These are phyloP conservation scores for Oceanodroma tethys DNA, from an alignment of 2,113 vertebrate species.

Conservation along the genomic window DNA sequence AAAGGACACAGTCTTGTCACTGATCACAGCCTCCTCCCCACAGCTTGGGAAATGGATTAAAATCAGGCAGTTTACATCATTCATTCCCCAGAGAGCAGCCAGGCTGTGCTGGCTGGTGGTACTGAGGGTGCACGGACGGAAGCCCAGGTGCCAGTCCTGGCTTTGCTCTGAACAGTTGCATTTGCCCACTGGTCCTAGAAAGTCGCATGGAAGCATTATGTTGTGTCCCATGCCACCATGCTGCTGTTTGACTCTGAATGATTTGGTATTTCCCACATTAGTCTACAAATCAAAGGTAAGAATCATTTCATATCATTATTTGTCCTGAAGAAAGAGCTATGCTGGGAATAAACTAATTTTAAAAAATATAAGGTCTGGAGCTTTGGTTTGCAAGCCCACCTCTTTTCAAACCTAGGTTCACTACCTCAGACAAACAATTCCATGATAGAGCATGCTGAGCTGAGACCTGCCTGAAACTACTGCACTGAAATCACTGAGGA, in stretches of 20 bases:
- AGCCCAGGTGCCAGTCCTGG: accelerated
- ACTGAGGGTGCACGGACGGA: neutral
- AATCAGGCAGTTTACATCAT: neutral
- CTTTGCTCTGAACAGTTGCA: accelerated
- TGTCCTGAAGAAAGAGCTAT: neutral
- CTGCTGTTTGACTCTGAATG: neutral
- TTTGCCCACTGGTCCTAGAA: neutral
- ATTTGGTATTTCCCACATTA: neutral
- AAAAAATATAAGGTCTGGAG: neutral
- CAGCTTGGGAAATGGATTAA: neutral
- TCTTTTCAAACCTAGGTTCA: neutral
- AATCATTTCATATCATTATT: neutral
- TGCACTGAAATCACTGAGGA: neutral
- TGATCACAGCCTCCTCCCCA: neutral
- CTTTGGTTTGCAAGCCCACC: neutral
- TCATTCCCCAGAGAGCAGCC: neutral
- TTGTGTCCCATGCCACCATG: too few species aligned
- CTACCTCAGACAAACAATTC: neutral
- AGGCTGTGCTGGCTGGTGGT: neutral
- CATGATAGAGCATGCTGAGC: neutral
- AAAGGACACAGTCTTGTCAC: neutral
- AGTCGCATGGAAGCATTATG: neutral
- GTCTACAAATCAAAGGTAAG: neutral
- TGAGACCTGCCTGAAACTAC: neutral
- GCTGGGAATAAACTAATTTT: neutral